Percentiles rank a stretch among this genome's conserved stretches.
These are phyloP conservation scores for Callinectes sapidus DNA, from an alignment of 2,888 invertebrate species.

Conservation along the genomic window DNA sequence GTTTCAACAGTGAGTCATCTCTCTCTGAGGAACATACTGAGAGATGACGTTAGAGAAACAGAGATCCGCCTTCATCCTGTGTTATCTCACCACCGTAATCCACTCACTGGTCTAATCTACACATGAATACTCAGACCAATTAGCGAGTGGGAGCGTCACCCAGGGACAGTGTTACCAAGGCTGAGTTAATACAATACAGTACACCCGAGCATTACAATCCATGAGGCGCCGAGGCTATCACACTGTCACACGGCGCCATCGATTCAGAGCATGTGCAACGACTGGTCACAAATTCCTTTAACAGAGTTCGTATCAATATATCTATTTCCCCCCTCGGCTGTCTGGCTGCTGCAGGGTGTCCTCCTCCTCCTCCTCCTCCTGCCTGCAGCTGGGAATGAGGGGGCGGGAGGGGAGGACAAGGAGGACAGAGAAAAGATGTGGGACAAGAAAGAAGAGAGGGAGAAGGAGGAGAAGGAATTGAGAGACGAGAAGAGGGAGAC, in stretches of 20 bases:
- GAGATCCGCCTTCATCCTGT: too few species aligned
- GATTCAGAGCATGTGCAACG: background rate
- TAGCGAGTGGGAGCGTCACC: too few species aligned
- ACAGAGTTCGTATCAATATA: slow-evolving; percentile 14
- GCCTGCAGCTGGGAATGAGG: background rate
- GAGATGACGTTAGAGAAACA: too few species aligned
- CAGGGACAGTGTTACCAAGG: too few species aligned
- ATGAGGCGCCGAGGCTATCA: background rate
- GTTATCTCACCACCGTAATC: too few species aligned
- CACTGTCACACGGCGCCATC: background rate
- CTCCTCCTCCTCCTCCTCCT: background rate
- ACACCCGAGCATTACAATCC: background rate
- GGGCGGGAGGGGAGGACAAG: background rate
- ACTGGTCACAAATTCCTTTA: slow-evolving; percentile 2
- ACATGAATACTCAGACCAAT: too few species aligned
- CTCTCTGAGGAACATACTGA: too few species aligned
- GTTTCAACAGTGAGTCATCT: too few species aligned
- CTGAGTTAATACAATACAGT: background rate
- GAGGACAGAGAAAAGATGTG: background rate
- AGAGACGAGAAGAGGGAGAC: background rate
- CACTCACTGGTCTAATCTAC: too few species aligned
- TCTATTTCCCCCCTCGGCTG: slow-evolving; percentile 13
- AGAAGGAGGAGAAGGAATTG: background rate
- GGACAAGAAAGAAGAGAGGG: background rate
- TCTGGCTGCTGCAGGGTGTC: background rate